Evolutionary conservation across 2,797 vertebrate genomes (phyloP).

Genomic region (Sebastiscus albofasciatus): DNA sequence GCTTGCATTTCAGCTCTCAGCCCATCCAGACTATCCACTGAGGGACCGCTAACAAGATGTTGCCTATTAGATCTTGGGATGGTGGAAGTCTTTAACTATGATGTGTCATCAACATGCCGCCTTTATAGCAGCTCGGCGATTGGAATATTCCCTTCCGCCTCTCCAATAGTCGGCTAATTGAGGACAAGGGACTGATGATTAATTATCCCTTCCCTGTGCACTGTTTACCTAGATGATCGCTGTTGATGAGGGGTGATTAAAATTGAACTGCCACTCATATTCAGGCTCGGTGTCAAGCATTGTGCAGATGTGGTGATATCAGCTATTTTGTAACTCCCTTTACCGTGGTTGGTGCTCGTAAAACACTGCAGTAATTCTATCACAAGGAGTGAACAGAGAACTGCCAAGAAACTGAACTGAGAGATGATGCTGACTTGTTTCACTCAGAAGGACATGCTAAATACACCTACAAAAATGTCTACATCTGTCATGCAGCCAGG

Average conservation of each 20-base stretch:
- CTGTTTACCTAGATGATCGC: slow-evolving; percentile 67
- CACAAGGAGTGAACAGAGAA: background rate
- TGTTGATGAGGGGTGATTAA: slow-evolving; percentile 70
- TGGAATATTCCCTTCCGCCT: slow-evolving; percentile 60
- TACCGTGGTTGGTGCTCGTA: background rate
- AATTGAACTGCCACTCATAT: slow-evolving; percentile 68
- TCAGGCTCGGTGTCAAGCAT: slow-evolving; percentile 40
- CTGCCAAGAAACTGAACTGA: background rate
- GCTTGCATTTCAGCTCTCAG: slow-evolving; percentile 17
- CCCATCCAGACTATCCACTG: slow-evolving; percentile 27
- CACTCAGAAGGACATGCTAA: background rate
- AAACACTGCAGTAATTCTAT: slow-evolving; percentile 5
- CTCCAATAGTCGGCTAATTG: slow-evolving; percentile 64
- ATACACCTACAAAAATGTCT: background rate
- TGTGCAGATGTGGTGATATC: slow-evolving; percentile 26
- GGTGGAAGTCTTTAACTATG: slow-evolving; percentile 62
- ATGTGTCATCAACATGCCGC: slow-evolving; percentile 63
- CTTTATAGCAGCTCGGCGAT: slow-evolving; percentile 56
- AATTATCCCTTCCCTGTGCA: slow-evolving; percentile 59
- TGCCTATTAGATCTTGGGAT: slow-evolving; percentile 57
- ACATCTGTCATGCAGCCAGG: background rate
- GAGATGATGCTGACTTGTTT: background rate
- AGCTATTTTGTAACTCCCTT: slow-evolving; percentile 22
- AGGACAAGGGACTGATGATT: slow-evolving; percentile 68
- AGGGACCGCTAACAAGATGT: slow-evolving; percentile 65